Evolutionary conservation across 2,888 invertebrate species (phyloP), one percentile per base, ranked within the genome.

Genomic region (Dryadula phaetusa): DNA sequence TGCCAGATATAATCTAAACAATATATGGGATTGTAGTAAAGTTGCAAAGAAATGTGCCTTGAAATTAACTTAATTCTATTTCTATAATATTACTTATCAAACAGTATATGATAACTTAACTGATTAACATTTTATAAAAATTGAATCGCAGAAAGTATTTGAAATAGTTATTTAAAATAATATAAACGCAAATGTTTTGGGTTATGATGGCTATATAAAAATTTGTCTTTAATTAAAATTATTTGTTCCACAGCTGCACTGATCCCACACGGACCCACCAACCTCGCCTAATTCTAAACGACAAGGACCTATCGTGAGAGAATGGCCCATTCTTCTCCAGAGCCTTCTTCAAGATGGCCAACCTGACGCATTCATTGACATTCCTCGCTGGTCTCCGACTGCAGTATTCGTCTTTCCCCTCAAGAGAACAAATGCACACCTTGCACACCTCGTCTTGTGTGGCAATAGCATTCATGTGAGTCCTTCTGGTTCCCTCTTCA

Each of bases 1-100:
- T 90, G 89, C 89, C 89, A 91, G 58, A 91, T 74, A 73, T 84
- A 84, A 84, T 92, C 91, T 90, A 32, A 4, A 10, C 32, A 28
- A 52, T 12, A 16, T 52, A 28, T 52, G 4, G 8, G 14, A 1
- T 18, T 52, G 16, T 52, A 32, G 10, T 25, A 16, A 49, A 49
- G n/a, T 49, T 22, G 3, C 0, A 1, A 3, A 7, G 2, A 16
- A 2, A 5, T 22, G 2, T 25, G 12, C 10, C 20, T 22, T 22
- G 18, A 1, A 18, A 4, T 6, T 3, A 12, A 1, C 2, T 37
- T 2, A 12, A 12, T n/a, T n/a, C n/a, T n/a, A 34, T 34, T 7
- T 34, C 4, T 34, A 8, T 34, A 7, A 4, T 6, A 6, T 37
- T 37, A n/a, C 3, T 49, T 28, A 16, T n/a, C 1, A 8, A 3